A percentile compares a stretch with the other conserved stretches of the same genome.
Evolutionary conservation across 2,888 invertebrate genomes (phyloP).

Genomic region (Scaptomyza reducta): DNA sequence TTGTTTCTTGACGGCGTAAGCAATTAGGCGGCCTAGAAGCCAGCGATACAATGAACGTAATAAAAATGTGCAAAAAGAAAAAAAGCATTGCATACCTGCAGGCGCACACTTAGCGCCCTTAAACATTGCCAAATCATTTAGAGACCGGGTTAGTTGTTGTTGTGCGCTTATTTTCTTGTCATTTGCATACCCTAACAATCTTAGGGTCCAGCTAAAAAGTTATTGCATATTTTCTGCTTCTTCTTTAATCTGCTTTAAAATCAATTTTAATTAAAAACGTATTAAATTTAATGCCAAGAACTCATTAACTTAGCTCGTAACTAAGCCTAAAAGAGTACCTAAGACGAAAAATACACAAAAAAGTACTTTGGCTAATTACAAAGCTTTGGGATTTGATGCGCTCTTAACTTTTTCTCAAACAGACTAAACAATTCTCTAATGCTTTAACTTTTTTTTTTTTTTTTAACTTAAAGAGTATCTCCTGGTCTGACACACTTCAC

Average conservation of each 20-base stretch:
- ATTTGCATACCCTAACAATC: conserved; percentile 22
- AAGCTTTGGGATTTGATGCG: background rate
- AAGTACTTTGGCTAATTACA: background rate
- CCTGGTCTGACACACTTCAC: too few relatives aligned
- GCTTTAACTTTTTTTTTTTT: background rate
- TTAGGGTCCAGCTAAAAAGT: too few relatives aligned
- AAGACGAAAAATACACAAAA: background rate
- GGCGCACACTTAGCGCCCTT: conserved; percentile 50
- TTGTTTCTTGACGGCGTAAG: conserved; percentile 60
- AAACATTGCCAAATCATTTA: conserved; percentile 64
- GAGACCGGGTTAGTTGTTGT: conserved; percentile 45
- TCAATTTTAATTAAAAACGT: background rate
- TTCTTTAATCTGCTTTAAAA: background rate
- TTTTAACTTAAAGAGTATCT: conserved; percentile 1
- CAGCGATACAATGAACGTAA: conserved; percentile 2
- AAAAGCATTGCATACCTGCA: conserved; percentile 69
- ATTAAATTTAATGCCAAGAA: background rate
- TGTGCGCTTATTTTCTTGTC: conserved; percentile 31
- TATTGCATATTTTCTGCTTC: too few relatives aligned
- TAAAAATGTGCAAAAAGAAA: background rate
- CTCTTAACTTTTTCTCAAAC: background rate
- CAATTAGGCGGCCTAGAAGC: conserved; percentile 46
- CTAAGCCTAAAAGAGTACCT: background rate
- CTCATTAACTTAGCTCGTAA: background rate
- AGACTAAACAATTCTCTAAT: background rate